A percentile compares a stretch with the other conserved stretches of the same genome.
Conservation (phyloP, 2,888 invertebrate genomes). For the Ectobius pallidus region DNA sequence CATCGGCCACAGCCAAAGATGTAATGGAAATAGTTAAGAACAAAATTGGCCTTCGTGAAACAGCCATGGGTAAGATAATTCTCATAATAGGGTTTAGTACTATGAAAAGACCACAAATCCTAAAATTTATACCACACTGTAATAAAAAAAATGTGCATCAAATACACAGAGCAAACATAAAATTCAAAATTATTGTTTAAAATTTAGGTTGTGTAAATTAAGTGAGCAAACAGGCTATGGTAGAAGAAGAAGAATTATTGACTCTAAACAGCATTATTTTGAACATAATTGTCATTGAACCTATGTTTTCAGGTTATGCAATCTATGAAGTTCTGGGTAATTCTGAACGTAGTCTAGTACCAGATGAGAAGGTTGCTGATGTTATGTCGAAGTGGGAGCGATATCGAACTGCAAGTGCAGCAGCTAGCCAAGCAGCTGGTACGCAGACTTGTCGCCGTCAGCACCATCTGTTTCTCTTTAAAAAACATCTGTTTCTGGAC, state of each 20-base stretch:
- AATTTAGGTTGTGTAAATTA: too few species aligned
- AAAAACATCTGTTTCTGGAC: conserved; percentile 84
- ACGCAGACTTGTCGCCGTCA: conserved; percentile 58
- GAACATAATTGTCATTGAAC: too few species aligned
- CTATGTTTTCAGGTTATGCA: conserved; percentile 73
- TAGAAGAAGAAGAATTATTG: too few species aligned
- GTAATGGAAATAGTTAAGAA: conserved; percentile 85
- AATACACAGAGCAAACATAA: too few species aligned
- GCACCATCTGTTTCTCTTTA: conserved; percentile 72
- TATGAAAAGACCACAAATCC: too few species aligned
- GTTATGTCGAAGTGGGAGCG: conserved; percentile 96
- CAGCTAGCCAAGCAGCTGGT: conserved; percentile 50
- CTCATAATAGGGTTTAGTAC: too few species aligned
- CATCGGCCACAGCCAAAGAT: conserved; percentile 89
- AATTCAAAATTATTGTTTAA: too few species aligned
- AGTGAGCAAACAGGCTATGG: too few species aligned
- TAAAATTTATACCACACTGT: too few species aligned
- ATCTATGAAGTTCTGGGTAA: conserved; percentile 90
- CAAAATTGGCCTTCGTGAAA: conserved; percentile 84
- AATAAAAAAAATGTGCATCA: too few species aligned
- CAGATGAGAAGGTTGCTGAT: conserved; percentile 90
- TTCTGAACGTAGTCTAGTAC: conserved; percentile 82
- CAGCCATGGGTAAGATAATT: conserved; percentile 68
- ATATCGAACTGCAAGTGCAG: conserved; percentile 74
- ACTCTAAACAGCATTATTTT: too few species aligned